These are phyloP conservation scores for Camponotus floridanus DNA, from an alignment of 1,140 invertebrate species.

Conservation along the genomic window DNA sequence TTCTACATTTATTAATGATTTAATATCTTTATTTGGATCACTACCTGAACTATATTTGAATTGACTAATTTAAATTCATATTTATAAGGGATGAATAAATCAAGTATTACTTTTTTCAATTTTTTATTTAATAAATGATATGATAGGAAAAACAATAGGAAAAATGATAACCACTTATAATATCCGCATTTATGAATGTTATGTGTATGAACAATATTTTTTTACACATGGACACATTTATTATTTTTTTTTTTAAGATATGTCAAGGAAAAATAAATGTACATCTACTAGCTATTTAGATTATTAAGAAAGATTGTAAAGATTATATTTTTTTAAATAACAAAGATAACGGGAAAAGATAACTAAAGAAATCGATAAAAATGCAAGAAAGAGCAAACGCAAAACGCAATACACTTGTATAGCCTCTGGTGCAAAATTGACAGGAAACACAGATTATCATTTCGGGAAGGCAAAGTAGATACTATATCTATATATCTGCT, in stretches of 20 bases:
- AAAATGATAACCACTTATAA: conserved; percentile 8
- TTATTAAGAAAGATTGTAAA: background rate
- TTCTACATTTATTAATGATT: background rate
- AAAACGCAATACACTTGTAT: conserved; percentile 42
- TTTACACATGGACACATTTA: background rate
- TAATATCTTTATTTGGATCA: conserved; percentile 20
- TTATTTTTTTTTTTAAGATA: background rate
- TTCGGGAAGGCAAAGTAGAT: conserved; percentile 76
- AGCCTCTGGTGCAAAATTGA: conserved; percentile 68
- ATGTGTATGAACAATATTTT: conserved; percentile 2
- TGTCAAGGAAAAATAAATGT: conserved; percentile 7
- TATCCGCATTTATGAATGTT: background rate
- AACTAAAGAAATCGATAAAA: background rate
- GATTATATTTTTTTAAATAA: background rate
- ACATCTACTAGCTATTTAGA: background rate
- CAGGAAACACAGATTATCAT: conserved; percentile 44
- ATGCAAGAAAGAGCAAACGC: background rate
- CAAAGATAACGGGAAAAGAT: background rate
- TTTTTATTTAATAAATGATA: conserved; percentile 29
- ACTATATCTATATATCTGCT: conserved; percentile 66
- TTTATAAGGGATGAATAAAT: background rate
- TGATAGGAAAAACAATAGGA: conserved; percentile 19
- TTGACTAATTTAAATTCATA: too few species aligned
- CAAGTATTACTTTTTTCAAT: background rate
- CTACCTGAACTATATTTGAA: background rate